Evolutionary conservation across 2,888 invertebrate species (phyloP).

Genomic region (Mantis religiosa): DNA sequence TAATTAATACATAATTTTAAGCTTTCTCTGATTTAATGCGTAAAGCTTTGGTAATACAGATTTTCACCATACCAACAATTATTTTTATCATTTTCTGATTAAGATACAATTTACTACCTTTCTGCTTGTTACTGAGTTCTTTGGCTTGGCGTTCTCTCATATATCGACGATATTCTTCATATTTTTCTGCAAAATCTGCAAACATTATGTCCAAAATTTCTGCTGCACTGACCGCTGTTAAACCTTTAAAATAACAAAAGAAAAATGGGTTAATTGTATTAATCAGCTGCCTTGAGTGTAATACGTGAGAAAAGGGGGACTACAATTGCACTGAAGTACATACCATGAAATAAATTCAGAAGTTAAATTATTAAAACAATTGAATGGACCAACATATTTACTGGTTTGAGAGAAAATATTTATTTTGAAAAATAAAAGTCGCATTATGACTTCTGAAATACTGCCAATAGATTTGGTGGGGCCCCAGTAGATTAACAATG

Average conservation of each 20-base stretch:
- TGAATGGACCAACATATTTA: too few relatives aligned
- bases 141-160: slow-evolving; percentile 66
- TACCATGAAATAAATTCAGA: too few relatives aligned
- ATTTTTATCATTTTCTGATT: slow-evolving; percentile 42
- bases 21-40: neutral
- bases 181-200: slow-evolving; percentile 91
- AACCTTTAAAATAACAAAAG: slow-evolving; percentile 47
- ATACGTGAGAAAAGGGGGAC: too few relatives aligned
- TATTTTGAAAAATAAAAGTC: too few relatives aligned
- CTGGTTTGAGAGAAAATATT: too few relatives aligned
- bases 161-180: slow-evolving; percentile 80
- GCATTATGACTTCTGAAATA: too few relatives aligned
- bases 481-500: too few relatives aligned
- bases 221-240: slow-evolving; percentile 86
- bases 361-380: too few relatives aligned
- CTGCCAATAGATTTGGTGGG: too few relatives aligned
- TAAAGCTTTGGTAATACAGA: neutral
- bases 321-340: too few relatives aligned
- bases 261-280: neutral
- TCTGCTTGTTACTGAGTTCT: slow-evolving; percentile 64
- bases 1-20: neutral
- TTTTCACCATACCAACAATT: neutral
- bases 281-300: too few relatives aligned
- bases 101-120: slow-evolving; percentile 51
- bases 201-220: slow-evolving; percentile 95